A percentile compares a stretch with the other conserved stretches of the same genome.
These are phyloP conservation scores for Carettochelys insculpta DNA, from an alignment of 2,113 vertebrate genomes.

Conservation along the genomic window DNA sequence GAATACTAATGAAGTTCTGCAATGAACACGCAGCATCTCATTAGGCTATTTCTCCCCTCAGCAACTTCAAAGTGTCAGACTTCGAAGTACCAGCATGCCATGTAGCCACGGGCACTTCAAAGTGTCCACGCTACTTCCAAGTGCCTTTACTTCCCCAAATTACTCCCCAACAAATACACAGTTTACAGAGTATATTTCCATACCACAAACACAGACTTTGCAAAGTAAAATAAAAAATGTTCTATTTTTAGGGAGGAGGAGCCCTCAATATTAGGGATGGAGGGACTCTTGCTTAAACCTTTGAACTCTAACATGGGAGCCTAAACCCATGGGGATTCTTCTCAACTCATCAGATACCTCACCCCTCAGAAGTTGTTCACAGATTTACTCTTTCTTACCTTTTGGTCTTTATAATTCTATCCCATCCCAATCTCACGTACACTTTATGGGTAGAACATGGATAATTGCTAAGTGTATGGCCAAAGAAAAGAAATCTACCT, in stretches of 20 bases:
- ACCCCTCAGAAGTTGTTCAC: neutral
- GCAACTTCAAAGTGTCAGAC: too few relatives aligned
- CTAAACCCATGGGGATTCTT: neutral
- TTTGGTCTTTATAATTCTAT: neutral
- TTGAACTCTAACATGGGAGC: neutral
- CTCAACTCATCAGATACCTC: neutral
- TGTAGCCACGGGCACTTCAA: too few relatives aligned
- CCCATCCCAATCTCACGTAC: neutral
- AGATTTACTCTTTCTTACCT: neutral
- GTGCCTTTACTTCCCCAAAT: too few relatives aligned
- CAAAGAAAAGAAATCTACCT: neutral
- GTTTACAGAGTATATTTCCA: conserved; percentile 13
- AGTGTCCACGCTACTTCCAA: too few relatives aligned
- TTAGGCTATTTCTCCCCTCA: too few relatives aligned
- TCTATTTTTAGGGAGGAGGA: neutral
- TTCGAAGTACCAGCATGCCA: too few relatives aligned
- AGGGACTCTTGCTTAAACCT: neutral
- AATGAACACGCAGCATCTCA: too few relatives aligned
- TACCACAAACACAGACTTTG: conserved; percentile 37
- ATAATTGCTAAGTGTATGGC: neutral
- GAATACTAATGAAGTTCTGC: too few relatives aligned
- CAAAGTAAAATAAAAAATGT: conserved; percentile 37
- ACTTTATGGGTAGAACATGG: too few relatives aligned
- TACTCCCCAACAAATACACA: conserved; percentile 61
- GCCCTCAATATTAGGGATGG: neutral